Percentiles rank a stretch among this genome's conserved stretches.
Conservation (phyloP, 2,797 vertebrate genomes). For the Oophaga sylvatica region DNA sequence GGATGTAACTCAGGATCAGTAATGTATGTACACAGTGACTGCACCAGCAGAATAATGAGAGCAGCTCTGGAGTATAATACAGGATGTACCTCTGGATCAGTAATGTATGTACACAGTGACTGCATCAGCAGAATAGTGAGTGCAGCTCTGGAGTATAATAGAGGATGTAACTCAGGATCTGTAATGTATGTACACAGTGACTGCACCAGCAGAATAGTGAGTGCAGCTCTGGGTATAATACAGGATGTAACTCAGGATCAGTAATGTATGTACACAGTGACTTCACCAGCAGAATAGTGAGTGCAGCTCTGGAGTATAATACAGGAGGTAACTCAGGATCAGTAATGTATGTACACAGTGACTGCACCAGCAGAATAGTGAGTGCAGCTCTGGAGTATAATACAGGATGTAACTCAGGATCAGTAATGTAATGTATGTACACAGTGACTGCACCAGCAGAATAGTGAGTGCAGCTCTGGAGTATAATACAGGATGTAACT, state of each 20-base stretch:
- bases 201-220: too few species aligned
- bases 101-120: neutral
- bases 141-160: neutral
- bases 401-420: neutral
- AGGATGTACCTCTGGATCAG: neutral
- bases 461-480: neutral
- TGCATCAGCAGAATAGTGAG: too few species aligned
- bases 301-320: neutral
- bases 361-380: too few species aligned
- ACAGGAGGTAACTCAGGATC: neutral
- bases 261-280: slow-evolving; percentile 7
- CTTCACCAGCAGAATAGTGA: too few species aligned
- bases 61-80: neutral
- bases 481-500: neutral
- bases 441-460: neutral
- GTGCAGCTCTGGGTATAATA: neutral
- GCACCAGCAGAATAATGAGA: too few species aligned
- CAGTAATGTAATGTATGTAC: neutral
- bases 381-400: neutral
- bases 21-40: slow-evolving; percentile 1
- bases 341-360: neutral
- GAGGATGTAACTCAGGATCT: neutral
- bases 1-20: neutral
- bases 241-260: neutral
- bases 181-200: neutral